phyloP scores from a whole-genome alignment of 2,797 vertebrate genomes.

The Pangasius mekongensis region DNA sequence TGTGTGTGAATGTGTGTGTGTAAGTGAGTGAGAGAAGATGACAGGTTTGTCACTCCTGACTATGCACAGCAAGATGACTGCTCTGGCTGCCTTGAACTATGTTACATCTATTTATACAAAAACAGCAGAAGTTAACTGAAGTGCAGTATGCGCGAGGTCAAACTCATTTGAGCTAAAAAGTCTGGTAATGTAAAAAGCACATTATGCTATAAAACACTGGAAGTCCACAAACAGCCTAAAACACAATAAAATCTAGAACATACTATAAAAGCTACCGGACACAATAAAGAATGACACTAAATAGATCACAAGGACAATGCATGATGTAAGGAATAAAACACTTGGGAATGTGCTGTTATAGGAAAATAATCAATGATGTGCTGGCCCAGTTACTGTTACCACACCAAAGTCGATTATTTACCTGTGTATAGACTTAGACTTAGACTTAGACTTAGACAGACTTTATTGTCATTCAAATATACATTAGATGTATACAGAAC shows the following conservation, averaged over 20 bases:
- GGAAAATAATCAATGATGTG: not conserved
- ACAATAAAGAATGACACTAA: not conserved
- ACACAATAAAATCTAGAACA: not conserved
- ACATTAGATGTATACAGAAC: too few relatives aligned
- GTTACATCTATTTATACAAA: not conserved
- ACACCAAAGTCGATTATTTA: not conserved
- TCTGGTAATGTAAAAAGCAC: not conserved
- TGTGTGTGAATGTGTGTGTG: not conserved
- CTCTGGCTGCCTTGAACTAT: not conserved
- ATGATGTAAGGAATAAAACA: not conserved
- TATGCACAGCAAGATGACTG: slow-evolving; percentile 14
- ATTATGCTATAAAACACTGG: not conserved
- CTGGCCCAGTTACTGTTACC: not conserved
- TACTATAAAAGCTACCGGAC: not conserved
- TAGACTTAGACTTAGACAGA: too few relatives aligned
- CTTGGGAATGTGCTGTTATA: not conserved
- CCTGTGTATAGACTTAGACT: too few relatives aligned
- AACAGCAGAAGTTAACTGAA: not conserved
- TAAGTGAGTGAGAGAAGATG: slow-evolving; percentile 21
- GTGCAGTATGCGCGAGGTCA: not conserved
- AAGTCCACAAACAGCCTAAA: not conserved
- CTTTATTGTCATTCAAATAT: too few relatives aligned
- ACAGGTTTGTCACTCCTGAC: slow-evolving; percentile 31
- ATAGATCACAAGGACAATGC: not conserved
- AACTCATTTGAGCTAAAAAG: not conserved